These are phyloP conservation scores for Operophtera brumata DNA, from an alignment of 2,888 invertebrate species.

Conservation along the genomic window DNA sequence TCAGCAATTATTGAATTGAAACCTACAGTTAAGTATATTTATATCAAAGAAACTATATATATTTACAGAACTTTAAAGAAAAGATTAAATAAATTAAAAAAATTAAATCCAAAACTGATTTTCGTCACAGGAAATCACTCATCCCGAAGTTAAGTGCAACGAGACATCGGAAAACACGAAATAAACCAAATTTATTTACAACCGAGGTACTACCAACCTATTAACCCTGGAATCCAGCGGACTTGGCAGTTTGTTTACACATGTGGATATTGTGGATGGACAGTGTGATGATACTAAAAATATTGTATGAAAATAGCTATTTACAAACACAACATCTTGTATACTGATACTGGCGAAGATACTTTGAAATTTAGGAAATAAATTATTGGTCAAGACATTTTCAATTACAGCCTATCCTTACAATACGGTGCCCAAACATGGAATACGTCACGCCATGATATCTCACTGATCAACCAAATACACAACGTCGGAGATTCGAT, in stretches of 20 bases:
- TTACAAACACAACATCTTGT: neutral
- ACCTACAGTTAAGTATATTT: too few relatives aligned
- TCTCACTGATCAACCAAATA: too few relatives aligned
- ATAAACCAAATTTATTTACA: conserved; percentile 9
- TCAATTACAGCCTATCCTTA: too few relatives aligned
- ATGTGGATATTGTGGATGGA: conserved; percentile 64
- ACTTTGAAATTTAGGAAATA: too few relatives aligned
- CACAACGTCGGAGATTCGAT: too few relatives aligned
- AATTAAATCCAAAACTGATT: conserved; percentile 3
- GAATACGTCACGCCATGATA: too few relatives aligned
- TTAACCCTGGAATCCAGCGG: conserved; percentile 47
- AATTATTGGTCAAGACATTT: too few relatives aligned
- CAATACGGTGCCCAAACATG: too few relatives aligned
- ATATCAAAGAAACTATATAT: too few relatives aligned
- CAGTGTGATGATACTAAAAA: conserved; percentile 61
- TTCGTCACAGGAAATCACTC: conserved; percentile 12
- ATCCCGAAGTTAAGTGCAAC: conserved; percentile 1
- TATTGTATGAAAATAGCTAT: conserved; percentile 52
- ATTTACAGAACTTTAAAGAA: too few relatives aligned
- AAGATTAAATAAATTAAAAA: too few relatives aligned
- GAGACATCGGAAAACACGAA: conserved; percentile 8
- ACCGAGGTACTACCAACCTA: neutral
- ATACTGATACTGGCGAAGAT: neutral
- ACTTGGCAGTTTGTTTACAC: conserved; percentile 58
- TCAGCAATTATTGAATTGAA: too few relatives aligned